Percentiles rank a stretch among this genome's conserved stretches.
Evolutionary conservation across 1,140 invertebrate species (phyloP).

Genomic region (Ceratosolen fusciceps): DNA sequence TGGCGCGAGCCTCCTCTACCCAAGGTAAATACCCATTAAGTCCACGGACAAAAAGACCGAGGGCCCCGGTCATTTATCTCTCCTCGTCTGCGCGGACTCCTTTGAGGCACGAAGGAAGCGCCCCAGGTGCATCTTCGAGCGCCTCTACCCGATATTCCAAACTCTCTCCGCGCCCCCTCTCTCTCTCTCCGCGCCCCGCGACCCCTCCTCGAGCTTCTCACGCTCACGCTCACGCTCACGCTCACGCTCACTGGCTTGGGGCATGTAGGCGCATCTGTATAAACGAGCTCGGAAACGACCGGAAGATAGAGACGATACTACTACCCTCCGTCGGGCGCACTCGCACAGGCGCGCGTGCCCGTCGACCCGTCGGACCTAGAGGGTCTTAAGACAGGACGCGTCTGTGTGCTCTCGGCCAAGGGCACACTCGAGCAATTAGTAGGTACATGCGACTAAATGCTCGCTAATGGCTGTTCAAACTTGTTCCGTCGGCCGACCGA

Average conservation of each 20-base stretch:
- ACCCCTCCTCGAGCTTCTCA: too few species aligned
- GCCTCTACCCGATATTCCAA: neutral
- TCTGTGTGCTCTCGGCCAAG: neutral
- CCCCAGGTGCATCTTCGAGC: conserved; percentile 37
- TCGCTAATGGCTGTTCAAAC: conserved; percentile 48
- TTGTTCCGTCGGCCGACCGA: neutral
- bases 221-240: too few species aligned
- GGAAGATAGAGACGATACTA: neutral
- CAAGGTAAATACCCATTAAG: conserved; percentile 15
- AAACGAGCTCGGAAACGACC: neutral
- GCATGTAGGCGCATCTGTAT: conserved; percentile 34
- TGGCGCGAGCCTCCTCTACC: neutral
- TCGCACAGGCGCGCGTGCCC: neutral
- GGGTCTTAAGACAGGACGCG: neutral
- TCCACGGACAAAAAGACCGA: neutral
- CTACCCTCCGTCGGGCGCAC: neutral
- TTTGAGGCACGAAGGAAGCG: conserved; percentile 1
- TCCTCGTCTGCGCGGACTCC: neutral
- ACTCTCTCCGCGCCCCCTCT: neutral
- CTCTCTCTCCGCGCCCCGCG: neutral
- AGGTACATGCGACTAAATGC: conserved; percentile 45
- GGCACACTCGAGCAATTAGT: conserved; percentile 41
- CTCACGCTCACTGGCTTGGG: too few species aligned
- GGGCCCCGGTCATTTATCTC: neutral
- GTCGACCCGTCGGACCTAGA: too few species aligned